Base-by-base conservation (phyloP, 2,797 vertebrate genomes). In the Diceros bicornis region DNA sequence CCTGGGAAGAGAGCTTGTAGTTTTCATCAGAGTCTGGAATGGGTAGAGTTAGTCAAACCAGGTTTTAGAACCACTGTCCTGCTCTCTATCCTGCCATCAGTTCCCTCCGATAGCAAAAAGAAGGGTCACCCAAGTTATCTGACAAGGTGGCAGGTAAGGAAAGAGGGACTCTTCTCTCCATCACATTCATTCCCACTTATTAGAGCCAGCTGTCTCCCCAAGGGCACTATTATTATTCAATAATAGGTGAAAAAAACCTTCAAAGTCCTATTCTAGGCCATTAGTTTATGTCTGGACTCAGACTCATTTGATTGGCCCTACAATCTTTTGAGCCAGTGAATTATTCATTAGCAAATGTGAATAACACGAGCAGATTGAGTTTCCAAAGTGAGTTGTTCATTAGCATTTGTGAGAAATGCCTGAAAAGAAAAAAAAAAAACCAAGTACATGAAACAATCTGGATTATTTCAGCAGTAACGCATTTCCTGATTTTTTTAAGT, bases 301-400 rank as follows among this genome's bases (percentile, higher is more conserved):
- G 20, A 78, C 32, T 69, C 14, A 21, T 77, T 72, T 78, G n/a
- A 34, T n/a, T 66, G 71, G 27, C 37, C 17, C 37, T 72, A 64
- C 25, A 78, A 20, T 84, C 64, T 88, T 89, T 47, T 84, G 11
- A 89, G 27, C 50, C 50, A 69, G 59, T 85, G 66, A 89, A 81
- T 94, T 81, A 88, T 81, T 91, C 66, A 92, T 89, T 85, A 88
- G 52, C 34, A 74, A 75, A 64, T 84, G 41, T 84, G 57, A 84
- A 61, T 47, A 93, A 91, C 11, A 88, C n/a, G 27, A 93, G 59
- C 62, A 91, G 59, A 74, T 14, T 75, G 62, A 86, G 27, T 79
- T 94, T 89, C 66, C 66, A 86, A 71, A 81, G 44, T 55, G 50
- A 94, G 44, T 41, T 91, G 32, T 55, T 89, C n/a, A 85, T 55